Base-by-base conservation (phyloP, 2,888 invertebrate genomes). In the Drosophila anomalata region DNA sequence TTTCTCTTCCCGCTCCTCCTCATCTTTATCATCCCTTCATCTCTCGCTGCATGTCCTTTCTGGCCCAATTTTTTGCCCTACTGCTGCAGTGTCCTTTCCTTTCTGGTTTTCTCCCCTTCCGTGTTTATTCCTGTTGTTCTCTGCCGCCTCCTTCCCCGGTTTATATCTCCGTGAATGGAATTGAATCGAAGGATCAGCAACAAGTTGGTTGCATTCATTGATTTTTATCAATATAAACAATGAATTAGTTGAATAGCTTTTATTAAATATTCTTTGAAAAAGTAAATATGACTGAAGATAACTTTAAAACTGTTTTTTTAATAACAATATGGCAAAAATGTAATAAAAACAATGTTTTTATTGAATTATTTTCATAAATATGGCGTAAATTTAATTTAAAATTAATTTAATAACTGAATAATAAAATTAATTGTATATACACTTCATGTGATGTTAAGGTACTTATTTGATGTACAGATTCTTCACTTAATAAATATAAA, bases 1-100 rank as follows among this genome's bases (percentile, higher is more conserved):
- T 39, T 53, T 20, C 12, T 11, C 12, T 33, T n/a, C 20, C 20
- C 29, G 9, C 9, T 31, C 12, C 11, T 14, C 36, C 14, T 7
- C 2, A 36, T 36, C 36, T 36, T 36, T 36, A 36, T 36, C 36
- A 36, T 36, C 14, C n/a, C 7, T 36, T 12, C 36, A 36, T n/a
- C n/a, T n/a, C 36, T 36, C 7, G n/a, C 14, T n/a, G n/a, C 14
- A 7, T 14, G 36, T 33, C 39, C 24, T 48, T 39, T 46, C 11
- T 17, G 47, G 26, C 17, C 36, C 48, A 14, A 8, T 12, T 31
- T 44, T 14, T 46, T 55, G 31, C n/a, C 44, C 42, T 42, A 54
- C 54, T 42, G 26, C n/a, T 54, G 20, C 17, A 41, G 42, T 26
- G n/a, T n/a, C 5, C n/a, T n/a, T 36, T 6, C 36, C n/a, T 14